Conservation (phyloP, 2,113 vertebrate species). For the Tapirus terrestris region DNA sequence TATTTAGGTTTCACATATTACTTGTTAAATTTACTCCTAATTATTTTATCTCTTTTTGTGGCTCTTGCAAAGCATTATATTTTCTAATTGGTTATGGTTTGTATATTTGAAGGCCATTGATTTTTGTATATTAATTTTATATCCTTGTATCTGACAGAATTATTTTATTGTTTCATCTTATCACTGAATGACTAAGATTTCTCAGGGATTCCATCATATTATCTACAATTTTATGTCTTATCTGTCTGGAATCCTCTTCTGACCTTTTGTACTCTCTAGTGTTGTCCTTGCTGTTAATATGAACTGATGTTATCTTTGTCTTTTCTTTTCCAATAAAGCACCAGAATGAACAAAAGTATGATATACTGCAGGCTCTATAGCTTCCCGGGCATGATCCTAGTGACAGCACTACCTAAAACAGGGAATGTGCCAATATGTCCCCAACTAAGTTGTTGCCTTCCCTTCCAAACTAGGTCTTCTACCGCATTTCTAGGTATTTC, state of each 20-base stretch:
- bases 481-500: background rate
- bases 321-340: background rate
- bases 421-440: background rate
- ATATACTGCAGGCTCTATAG: background rate
- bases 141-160: background rate
- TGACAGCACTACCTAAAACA: background rate
- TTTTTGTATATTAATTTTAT: constrained; percentile 21
- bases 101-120: constrained; percentile 27
- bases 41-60: background rate
- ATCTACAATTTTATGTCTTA: background rate
- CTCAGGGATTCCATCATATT: background rate
- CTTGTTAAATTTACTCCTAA: constrained; percentile 16
- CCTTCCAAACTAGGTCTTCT: background rate
- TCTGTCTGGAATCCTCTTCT: background rate
- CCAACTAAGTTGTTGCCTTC: background rate
- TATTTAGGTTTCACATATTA: background rate
- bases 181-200: background rate
- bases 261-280: background rate
- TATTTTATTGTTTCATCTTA: constrained; percentile 11
- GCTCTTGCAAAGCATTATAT: background rate
- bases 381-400: background rate
- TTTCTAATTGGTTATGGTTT: background rate
- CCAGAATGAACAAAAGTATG: background rate
- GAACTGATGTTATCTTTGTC: background rate
- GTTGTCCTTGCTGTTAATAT: background rate